phyloP scores from a whole-genome alignment of 1,140 invertebrate genomes.

The Dolichoris vasculosae region DNA sequence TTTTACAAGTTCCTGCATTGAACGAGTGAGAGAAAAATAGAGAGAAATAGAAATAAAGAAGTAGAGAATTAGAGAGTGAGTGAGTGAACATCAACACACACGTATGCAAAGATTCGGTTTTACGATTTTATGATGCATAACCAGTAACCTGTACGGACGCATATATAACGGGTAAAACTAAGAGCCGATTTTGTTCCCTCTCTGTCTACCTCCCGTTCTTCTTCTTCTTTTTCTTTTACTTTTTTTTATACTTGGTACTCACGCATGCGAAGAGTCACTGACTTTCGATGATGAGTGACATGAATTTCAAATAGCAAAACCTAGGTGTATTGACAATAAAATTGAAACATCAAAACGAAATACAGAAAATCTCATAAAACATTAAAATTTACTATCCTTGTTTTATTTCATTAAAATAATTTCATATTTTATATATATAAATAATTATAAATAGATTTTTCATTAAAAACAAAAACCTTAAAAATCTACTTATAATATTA shows the following conservation, averaged over 20 bases:
- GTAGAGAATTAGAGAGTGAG: not conserved
- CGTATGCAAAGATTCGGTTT: not conserved
- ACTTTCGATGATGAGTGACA: slow-evolving; percentile 27
- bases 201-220: not conserved
- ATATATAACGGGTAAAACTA: not conserved
- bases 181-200: not conserved
- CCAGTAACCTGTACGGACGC: not conserved
- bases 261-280: not conserved
- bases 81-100: not conserved
- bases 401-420: no score
- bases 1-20: slow-evolving; percentile 29
- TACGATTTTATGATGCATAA: slow-evolving; percentile 13
- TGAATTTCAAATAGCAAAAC: slow-evolving; percentile 37
- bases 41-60: not conserved
- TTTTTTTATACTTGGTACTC: not conserved
- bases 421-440: no score
- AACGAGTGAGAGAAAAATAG: not conserved
- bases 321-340: slow-evolving; percentile 4
- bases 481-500: no score
- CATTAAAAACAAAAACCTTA: no score
- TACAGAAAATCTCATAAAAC: not conserved
- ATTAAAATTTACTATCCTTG: not conserved
- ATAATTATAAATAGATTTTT: no score
- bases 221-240: not conserved
- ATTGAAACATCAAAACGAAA: not conserved